Conservation (phyloP, 1,140 invertebrate genomes). For the Carposina sasakii region DNA sequence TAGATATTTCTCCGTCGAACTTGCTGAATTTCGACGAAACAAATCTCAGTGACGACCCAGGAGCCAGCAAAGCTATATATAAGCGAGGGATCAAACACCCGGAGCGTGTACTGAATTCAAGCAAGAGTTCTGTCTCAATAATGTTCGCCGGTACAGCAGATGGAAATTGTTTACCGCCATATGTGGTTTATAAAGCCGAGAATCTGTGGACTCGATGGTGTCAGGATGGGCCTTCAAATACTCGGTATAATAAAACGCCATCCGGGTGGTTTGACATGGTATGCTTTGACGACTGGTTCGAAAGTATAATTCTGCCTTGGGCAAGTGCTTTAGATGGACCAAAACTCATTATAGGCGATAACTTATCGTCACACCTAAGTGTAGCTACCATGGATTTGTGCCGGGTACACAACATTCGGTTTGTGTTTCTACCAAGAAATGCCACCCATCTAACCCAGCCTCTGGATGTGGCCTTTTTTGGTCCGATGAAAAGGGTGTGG, state of each 20-base stretch:
- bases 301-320: background rate
- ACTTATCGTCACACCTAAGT: conserved; percentile 12
- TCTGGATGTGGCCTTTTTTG: conserved; percentile 49
- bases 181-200: conserved; percentile 51
- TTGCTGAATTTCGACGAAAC: conserved; percentile 66
- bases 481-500: conserved; percentile 39
- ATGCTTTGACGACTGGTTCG: background rate
- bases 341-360: conserved; percentile 10
- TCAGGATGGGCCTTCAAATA: background rate
- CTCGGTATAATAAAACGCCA: background rate
- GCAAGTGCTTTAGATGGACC: background rate
- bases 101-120: conserved; percentile 40
- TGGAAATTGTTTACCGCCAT: conserved; percentile 35
- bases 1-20: background rate
- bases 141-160: conserved; percentile 42
- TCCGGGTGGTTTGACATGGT: background rate
- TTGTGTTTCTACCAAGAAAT: conserved; percentile 39
- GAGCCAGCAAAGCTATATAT: conserved; percentile 31
- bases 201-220: conserved; percentile 41
- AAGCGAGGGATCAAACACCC: conserved; percentile 41
- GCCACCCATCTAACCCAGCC: conserved; percentile 49
- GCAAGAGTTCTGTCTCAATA: conserved; percentile 39
- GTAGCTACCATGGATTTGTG: conserved; percentile 25
- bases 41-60: conserved; percentile 53
- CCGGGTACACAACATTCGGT: conserved; percentile 30